Base-by-base conservation (phyloP, 2,797 vertebrate genomes). In the Neopelma chrysocephalum region DNA sequence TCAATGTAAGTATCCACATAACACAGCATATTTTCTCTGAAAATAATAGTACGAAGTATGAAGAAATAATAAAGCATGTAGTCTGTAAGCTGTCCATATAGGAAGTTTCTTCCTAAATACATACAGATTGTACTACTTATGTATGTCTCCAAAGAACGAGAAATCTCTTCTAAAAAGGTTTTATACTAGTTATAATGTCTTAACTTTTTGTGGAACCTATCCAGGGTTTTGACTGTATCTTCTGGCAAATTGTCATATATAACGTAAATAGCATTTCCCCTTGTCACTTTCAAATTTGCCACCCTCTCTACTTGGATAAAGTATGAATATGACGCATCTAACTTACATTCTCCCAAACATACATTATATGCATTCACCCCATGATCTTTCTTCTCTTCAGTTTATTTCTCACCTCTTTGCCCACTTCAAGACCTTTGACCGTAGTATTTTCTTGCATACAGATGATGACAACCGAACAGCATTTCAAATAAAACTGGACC, bases 301-400 rank as follows among this genome's bases (percentile, higher is more conserved):
- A 65, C 32, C 71, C 57, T 78, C 85, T 53, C 87, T 90, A 72
- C 43, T 53, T 68, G 26, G n/a, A 93, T 87, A 51, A 89, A 86
- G 58, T 40, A 85, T 7, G 19, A 87, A 57, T 38, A 80, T 93
- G 94, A 89, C 91, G 66, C 95, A 88, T 48, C 91, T 94, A 92
- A 81, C 88, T 94, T 50, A 70, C 71, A 82, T 82, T 80, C 60
- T 90, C 82, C 84, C 90, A 93, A 77, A 14, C 85, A 89, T 5
- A 82, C 60, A 2, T 80, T 45, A 66, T 11, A 80, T 12, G 9
- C 87, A 93, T 80, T 82, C 31, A 0, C 9, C 61, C 94, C 73
- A 16, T 3, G 13, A 53, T 56, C 51, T 23, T 70, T 76, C 56
- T 78, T 72, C 62, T 56, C 77, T 70, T 66, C 80, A 53, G 72